phyloP scores from a whole-genome alignment of 2,797 vertebrate genomes.

The Lacerta bilineata region DNA sequence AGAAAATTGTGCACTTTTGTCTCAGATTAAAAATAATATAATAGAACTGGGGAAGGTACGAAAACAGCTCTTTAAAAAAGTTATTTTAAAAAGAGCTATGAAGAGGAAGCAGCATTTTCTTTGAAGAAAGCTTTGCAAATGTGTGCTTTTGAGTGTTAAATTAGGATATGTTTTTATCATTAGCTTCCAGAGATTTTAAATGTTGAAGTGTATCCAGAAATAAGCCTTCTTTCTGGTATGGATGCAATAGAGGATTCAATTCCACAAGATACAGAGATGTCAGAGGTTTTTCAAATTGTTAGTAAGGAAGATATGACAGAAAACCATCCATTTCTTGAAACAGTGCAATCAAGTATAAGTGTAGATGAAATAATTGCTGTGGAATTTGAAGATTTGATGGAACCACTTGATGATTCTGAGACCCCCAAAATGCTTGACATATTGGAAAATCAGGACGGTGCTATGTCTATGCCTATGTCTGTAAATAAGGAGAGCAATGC shows the following conservation, averaged over 20 bases:
- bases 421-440: conserved; percentile 38
- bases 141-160: not conserved
- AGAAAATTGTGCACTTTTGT: not conserved
- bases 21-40: not conserved
- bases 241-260: conserved; percentile 46
- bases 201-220: conserved; percentile 62
- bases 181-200: conserved; percentile 57
- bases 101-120: not conserved
- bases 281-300: conserved; percentile 32
- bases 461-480: conserved; percentile 14
- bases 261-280: conserved; percentile 26
- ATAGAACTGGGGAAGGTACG: not conserved
- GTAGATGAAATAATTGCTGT: conserved; percentile 17
- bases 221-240: conserved; percentile 50
- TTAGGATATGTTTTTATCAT: conserved; percentile 30
- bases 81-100: not conserved
- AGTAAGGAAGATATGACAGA: conserved; percentile 46
- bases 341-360: conserved; percentile 46
- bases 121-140: not conserved
- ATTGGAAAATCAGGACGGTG: conserved; percentile 30
- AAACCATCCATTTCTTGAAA: conserved; percentile 56
- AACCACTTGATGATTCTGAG: conserved; percentile 43
- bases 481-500: conserved; percentile 48
- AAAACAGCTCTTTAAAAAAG: not conserved
- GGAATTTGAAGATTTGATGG: conserved; percentile 57